These are phyloP conservation scores for Caranx ignobilis DNA, from an alignment of 2,113 vertebrate genomes.

Conservation along the genomic window DNA sequence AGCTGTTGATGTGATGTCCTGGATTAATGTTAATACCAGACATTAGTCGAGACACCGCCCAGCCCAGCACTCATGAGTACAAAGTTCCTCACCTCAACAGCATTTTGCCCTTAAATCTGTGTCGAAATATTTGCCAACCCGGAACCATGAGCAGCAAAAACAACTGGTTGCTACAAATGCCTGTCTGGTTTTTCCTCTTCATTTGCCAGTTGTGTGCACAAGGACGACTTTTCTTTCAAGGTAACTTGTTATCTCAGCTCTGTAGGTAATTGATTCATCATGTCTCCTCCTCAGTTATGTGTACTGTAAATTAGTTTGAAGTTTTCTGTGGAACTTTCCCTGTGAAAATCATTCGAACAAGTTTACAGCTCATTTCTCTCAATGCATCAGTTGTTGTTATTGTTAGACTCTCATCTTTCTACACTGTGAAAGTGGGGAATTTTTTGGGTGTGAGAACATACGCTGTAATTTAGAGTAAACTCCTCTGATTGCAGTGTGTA, in stretches of 20 bases:
- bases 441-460: background rate
- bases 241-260: constrained; percentile 6
- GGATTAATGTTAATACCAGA: constrained; percentile 57
- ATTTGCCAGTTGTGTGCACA: constrained; percentile 20
- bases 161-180: background rate
- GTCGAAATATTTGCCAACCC: background rate
- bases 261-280: constrained; percentile 20
- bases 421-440: background rate
- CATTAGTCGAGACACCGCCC: constrained; percentile 32
- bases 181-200: constrained; percentile 21
- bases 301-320: background rate
- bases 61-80: background rate
- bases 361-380: constrained; percentile 1
- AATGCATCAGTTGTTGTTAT: background rate
- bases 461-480: constrained; percentile 9
- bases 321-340: background rate
- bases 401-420: background rate
- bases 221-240: constrained; percentile 9
- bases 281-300: constrained; percentile 28
- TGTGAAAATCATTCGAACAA: background rate
- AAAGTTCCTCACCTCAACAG: constrained; percentile 29
- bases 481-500: constrained; percentile 44
- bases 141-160: background rate
- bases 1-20: constrained; percentile 28
- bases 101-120: background rate